phyloP scores from a whole-genome alignment of 1,140 invertebrate genomes.

The Drosophila eugracilis region DNA sequence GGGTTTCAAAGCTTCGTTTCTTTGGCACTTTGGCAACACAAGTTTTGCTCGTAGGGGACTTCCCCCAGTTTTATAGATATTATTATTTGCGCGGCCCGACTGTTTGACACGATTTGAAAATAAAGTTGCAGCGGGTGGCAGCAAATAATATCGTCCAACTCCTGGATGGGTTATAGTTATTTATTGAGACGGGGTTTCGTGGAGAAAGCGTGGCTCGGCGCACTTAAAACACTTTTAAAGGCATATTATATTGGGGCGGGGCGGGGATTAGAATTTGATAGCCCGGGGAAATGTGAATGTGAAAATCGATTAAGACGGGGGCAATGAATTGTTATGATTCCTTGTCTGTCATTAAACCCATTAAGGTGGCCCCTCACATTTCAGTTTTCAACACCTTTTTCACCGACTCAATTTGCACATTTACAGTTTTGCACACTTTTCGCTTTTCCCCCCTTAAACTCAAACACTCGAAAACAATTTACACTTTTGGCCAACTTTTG shows the following conservation, averaged over 20 bases:
- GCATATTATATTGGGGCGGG: conserved; percentile 34
- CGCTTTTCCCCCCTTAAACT: neutral
- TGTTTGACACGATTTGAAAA: conserved; percentile 78
- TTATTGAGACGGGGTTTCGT: conserved; percentile 7
- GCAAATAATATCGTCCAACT: conserved; percentile 53
- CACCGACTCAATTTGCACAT: conserved; percentile 45
- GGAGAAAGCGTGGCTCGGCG: conserved; percentile 54
- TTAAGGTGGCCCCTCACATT: neutral
- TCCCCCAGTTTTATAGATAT: conserved; percentile 64
- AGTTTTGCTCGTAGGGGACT: conserved; percentile 1
- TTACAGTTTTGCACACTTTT: conserved; percentile 42
- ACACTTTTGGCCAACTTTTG: conserved; percentile 41
- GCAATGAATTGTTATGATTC: conserved; percentile 54
- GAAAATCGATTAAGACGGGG: conserved; percentile 56
- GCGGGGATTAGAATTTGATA: conserved; percentile 37
- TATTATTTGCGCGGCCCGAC: conserved; percentile 52
- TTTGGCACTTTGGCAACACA: conserved; percentile 52
- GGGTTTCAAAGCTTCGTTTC: conserved; percentile 60
- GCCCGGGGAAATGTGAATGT: conserved; percentile 37
- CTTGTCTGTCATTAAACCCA: conserved; percentile 37
- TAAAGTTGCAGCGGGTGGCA: conserved; percentile 49
- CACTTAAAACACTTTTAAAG: conserved; percentile 72
- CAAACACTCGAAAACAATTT: conserved; percentile 70
- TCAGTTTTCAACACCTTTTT: conserved; percentile 35
- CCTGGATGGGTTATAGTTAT: conserved; percentile 8